Conservation (phyloP, 2,113 vertebrate genomes). For the Oreochromis aureus region DNA sequence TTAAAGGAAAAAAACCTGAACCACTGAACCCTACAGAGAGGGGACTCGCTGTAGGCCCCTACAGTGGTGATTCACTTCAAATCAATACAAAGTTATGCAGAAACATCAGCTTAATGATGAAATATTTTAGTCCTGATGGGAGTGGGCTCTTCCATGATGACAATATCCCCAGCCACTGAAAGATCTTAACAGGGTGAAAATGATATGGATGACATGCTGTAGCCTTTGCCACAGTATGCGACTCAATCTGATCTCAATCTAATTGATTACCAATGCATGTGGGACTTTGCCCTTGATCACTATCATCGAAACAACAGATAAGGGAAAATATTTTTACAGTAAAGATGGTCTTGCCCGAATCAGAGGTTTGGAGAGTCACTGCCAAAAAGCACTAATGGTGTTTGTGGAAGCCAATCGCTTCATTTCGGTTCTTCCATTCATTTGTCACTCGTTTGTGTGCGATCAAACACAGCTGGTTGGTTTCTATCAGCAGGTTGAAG, state of each 20-base stretch:
- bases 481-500: background rate
- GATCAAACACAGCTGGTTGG: background rate
- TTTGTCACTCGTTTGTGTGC: background rate
- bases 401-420: background rate
- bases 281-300: background rate
- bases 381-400: background rate
- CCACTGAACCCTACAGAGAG: background rate
- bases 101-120: background rate
- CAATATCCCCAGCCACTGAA: background rate
- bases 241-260: background rate
- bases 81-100: background rate
- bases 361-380: background rate
- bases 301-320: background rate
- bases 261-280: background rate
- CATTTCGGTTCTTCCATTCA: background rate
- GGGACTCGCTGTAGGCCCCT: rapidly evolving
- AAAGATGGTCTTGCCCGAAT: background rate
- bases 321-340: background rate
- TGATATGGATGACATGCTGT: background rate
- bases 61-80: background rate
- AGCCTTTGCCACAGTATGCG: background rate
- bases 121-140: background rate
- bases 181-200: background rate
- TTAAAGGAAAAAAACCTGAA: background rate
- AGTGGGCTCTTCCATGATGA: background rate